Evolutionary conservation across 2,888 invertebrate genomes (phyloP), one percentile per base, ranked within the genome.

Genomic region (Cylindroiulus punctatus): DNA sequence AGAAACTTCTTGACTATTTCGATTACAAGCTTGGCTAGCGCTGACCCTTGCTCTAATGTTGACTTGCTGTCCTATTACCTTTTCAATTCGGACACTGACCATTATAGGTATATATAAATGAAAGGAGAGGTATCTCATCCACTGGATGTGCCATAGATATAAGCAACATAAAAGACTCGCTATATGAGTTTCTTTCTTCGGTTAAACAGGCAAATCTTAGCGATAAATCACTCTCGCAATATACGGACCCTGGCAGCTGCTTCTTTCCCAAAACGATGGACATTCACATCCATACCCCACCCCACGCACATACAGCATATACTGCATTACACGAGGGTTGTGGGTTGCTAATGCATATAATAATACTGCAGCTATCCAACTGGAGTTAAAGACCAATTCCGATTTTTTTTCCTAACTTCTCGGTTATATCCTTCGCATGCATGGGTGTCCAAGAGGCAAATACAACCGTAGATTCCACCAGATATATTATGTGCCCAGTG

Each of bases 151-250:
- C 65, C 65, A 65, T 65, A 65, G 65, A 65, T 65, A 65, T 65
- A 65, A 65, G 65, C 26, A 65, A 42, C 84, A 84, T 84, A 32
- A 84, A 42, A 42, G 84, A 52, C 52, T 32, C 32, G 7, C 10
- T 84, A 47, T 32, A 84, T 47, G 44, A 47, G 84, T 32, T 52
- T 84, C 44, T 32, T 84, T 84, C 44, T 47, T 47, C 52, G 32
- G 84, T 84, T 84, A 84, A 84, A 84, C 84, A 84, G 52, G 52
- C 84, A 84, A 84, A 84, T 84, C 84, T 84, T 84, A 52, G 84
- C 84, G 32, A 84, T 84, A 84, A 84, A 84, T 84, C 84, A 84
- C 52, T 83, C 83, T 32, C 12, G 83, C 40, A 83, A 83, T 83
- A 83, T 44, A 40, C 17, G 42, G 36, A 36, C 83, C 32, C n/a